Conservation (phyloP, 2,797 vertebrate genomes). For the Podargus strigoides region DNA sequence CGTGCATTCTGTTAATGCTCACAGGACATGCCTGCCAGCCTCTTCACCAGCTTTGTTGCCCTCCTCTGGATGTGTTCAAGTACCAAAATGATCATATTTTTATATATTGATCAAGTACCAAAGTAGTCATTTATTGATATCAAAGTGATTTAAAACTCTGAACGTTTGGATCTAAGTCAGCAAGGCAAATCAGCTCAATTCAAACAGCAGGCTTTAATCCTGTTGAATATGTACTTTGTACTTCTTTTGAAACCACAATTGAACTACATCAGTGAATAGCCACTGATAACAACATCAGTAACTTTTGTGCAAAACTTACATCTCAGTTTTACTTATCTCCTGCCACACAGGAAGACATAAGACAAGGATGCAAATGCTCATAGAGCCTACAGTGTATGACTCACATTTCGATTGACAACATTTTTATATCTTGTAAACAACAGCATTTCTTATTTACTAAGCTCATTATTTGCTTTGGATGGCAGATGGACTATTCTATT, state of each 20-base stretch:
- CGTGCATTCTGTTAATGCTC: too few relatives aligned
- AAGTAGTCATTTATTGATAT: neutral
- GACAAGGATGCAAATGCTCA: too few relatives aligned
- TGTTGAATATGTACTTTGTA: neutral
- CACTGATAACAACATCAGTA: neutral
- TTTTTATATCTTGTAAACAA: neutral
- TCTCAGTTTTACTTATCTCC: too few relatives aligned
- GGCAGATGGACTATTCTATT: neutral
- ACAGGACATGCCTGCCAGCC: neutral
- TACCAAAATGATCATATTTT: neutral
- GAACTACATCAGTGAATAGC: neutral
- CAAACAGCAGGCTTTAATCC: neutral
- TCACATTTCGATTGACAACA: neutral
- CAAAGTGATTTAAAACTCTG: neutral
- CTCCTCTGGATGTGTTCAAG: rapidly evolving
- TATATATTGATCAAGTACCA: neutral
- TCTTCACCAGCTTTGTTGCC: neutral
- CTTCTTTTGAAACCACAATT: neutral
- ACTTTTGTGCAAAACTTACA: neutral
- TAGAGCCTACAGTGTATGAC: neutral
- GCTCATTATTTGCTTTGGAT: neutral
- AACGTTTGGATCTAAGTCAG: neutral
- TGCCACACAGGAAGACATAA: too few relatives aligned
- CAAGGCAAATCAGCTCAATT: neutral
- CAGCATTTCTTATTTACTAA: neutral